Base-by-base conservation (phyloP, 2,888 invertebrate genomes). In the Ophioninae sp. region DNA sequence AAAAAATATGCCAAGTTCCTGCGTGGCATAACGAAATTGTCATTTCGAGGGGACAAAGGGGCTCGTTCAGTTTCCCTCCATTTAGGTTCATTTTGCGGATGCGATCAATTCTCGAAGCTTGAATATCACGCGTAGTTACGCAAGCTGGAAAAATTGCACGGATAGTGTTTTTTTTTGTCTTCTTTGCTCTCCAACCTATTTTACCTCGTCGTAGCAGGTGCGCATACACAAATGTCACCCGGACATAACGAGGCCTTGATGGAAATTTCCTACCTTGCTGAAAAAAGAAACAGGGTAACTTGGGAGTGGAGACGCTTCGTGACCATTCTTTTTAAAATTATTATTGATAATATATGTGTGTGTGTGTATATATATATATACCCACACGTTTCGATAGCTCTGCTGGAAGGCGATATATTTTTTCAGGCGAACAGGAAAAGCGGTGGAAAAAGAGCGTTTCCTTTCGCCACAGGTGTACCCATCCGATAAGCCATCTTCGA, bases 381-480 rank as follows among this genome's bases (percentile, higher is more conserved):
- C 3, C 1, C 3, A 30, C 3, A 30, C 3, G 70, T 69, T 68
- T 23, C n/a, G 41, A 61, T 13, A 61, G 73, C 50, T 56, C 20
- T 21, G 73, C 30, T 72, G 21, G 39, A 50, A 39, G 39, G 20
- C 61, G n/a, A 21, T 77, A 79, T 70, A 56, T 74, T 80, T 76
- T 80, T 73, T 76, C 56, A 44, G 17, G 57, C 37, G 13, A 37
- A 20, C 1, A 21, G 44, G 30, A 57, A 37, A 39, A 39, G 30
- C 23, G 17, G 17, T 81, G 84, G 81, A 75, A 84, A 81, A 77
- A 59, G 30, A 69, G 67, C 67, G 68, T 70, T 84, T 75, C 81
- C 84, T 82, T 81, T 84, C 65, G 80, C 81, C 84, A 83, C 86
- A 85, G 86, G 85, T 86, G 87, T 80, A 81, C 75, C 78, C 69